Conservation (phyloP, 2,888 invertebrate species). For the Gonocerus acuteangulatus region DNA sequence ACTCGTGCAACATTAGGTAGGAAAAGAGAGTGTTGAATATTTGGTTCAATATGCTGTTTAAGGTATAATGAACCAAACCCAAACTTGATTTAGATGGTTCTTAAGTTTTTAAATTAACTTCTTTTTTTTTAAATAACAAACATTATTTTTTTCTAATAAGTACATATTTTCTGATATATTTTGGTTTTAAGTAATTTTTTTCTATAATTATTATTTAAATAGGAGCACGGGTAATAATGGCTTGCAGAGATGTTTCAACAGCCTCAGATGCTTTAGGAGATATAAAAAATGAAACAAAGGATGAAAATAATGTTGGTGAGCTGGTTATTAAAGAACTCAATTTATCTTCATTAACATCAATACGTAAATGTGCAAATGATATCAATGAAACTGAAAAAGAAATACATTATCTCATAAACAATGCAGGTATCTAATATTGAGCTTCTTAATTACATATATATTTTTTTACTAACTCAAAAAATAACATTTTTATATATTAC, state of each 20-base stretch:
- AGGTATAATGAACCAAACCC: no score
- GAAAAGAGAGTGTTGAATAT: no score
- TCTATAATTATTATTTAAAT: no score
- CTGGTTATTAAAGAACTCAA: constrained; percentile 47
- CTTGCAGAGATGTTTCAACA: constrained; percentile 49
- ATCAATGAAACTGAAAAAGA: constrained; percentile 41
- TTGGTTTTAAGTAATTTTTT: no score
- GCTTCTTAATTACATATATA: background rate
- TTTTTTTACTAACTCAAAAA: no score
- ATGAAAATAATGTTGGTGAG: constrained; percentile 42
- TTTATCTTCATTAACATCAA: constrained; percentile 44
- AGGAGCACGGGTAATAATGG: constrained; percentile 54
- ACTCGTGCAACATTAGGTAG: no score
- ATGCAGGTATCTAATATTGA: constrained; percentile 40
- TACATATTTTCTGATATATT: no score
- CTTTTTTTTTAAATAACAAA: no score
- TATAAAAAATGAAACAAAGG: constrained; percentile 45
- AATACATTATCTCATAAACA: constrained; percentile 42
- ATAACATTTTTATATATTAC: background rate
- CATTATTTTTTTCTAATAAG: no score
- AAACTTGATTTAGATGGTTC: no score
- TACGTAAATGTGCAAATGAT: constrained; percentile 44
- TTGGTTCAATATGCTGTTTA: no score
- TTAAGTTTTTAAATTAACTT: no score
- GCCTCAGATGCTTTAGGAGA: constrained; percentile 50